Evolutionary conservation across 2,888 invertebrate species (phyloP), one percentile per base, ranked within the genome.

Genomic region (Spialia ferax): DNA sequence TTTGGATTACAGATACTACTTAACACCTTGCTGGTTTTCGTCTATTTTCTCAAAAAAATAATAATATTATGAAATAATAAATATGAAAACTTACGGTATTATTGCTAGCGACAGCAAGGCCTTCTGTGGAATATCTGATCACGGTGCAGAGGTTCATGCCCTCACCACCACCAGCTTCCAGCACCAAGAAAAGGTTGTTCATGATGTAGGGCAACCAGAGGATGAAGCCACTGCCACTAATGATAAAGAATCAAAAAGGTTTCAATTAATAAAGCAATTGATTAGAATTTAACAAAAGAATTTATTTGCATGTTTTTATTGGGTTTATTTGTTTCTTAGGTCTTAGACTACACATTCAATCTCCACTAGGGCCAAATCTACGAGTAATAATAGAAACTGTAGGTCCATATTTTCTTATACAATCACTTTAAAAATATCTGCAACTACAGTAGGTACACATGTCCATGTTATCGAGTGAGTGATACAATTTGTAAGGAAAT

Each of bases 131-230:
- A 59, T 84, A 82, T 26, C 84, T 81, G 72, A 93, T 88, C 65
- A 93, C 82, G 6, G 87, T 82, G 76, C 93, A 93, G 0, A 93
- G 86, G 76, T 92, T 93, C 89, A 91, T 88, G 65, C 89, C 88
- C 0, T 81, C 80, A 0, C 89, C 91, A 0, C 82, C 91, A 0
- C 89, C 91, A 0, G 80, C 71, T 68, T 91, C 87, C 75, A 93
- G 71, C 6, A 88, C 91, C 1, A 86, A 81, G 82, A 93, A 93
- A 68, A 93, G 75, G 72, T 88, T 92, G 80, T 93, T 93, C 93
- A 93, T 93, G 78, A 93, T 92, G 79, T 91, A 93, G 0, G 93
- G 93, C 57, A 93, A 76, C 93, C 93, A 93, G 26, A 93, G 79
- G 69, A 93, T 91, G 79, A 93, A 93, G 56, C 93, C 92, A 67